Evolutionary conservation across 2,113 vertebrate genomes (phyloP).

Genomic region (Perca flavescens): DNA sequence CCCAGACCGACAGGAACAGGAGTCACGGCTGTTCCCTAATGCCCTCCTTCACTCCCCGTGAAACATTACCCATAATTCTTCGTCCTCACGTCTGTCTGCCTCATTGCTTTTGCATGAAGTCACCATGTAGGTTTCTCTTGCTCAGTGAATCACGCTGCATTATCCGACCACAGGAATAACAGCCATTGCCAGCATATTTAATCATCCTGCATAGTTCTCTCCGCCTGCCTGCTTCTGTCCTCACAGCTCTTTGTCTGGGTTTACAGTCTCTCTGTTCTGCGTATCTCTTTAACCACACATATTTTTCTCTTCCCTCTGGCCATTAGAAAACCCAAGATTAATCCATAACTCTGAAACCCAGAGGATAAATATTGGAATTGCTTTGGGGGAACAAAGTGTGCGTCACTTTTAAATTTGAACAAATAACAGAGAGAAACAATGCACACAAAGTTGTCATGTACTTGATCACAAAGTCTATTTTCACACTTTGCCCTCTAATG

Average conservation of each 20-base stretch:
- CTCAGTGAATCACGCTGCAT: conserved; percentile 42
- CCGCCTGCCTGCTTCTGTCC: too few species aligned
- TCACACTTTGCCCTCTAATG: background rate
- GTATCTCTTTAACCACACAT: conserved; percentile 40
- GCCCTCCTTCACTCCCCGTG: background rate
- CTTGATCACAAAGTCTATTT: background rate
- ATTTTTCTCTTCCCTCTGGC: conserved; percentile 13
- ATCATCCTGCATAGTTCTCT: too few species aligned
- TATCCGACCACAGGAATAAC: conserved; percentile 51
- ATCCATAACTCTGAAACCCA: conserved; percentile 1
- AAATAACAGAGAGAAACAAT: background rate
- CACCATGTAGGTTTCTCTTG: conserved; percentile 45
- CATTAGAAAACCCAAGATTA: conserved; percentile 21
- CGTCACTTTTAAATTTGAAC: background rate
- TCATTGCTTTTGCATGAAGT: conserved; percentile 65
- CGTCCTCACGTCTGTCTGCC: conserved; percentile 23
- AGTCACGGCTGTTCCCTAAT: conserved; percentile 23
- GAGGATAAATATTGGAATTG: conserved; percentile 38
- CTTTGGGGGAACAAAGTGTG: background rate
- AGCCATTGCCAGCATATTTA: background rate
- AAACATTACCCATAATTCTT: conserved; percentile 60
- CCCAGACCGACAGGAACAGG: conserved; percentile 33
- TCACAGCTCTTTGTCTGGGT: too few species aligned
- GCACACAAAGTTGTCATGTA: background rate
- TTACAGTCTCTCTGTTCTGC: background rate